phyloP scores from a whole-genome alignment of 2,113 vertebrate species.

The Brachypodius melanocephalos region DNA sequence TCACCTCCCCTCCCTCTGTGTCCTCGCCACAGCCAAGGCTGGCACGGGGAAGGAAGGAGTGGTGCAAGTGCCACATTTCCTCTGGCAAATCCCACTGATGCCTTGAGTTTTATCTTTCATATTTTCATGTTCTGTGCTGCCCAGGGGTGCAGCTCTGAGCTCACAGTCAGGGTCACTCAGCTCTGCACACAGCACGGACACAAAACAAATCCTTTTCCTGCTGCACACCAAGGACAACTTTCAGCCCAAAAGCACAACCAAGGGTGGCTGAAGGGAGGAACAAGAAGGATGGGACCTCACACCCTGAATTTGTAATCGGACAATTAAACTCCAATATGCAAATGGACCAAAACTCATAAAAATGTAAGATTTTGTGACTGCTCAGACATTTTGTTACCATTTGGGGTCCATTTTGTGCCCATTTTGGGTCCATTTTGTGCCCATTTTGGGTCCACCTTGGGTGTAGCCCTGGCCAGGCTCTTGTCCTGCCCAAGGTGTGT shows the following conservation, averaged over 20 bases:
- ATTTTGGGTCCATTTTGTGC: too few species aligned
- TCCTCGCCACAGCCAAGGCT: not conserved
- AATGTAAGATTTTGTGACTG: not conserved
- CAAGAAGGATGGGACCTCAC: not conserved
- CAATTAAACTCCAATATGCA: not conserved
- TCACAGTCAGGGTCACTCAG: not conserved
- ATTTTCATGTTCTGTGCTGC: not conserved
- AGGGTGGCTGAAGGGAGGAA: not conserved
- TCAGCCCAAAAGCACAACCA: not conserved
- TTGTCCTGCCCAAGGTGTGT: not conserved
- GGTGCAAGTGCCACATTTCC: accelerated
- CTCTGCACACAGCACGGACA: not conserved
- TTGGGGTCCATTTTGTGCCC: too few species aligned
- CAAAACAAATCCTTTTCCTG: not conserved
- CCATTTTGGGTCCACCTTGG: not conserved
- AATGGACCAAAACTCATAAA: not conserved
- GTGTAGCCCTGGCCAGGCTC: not conserved
- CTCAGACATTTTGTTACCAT: too few species aligned
- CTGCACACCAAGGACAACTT: not conserved
- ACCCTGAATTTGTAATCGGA: not conserved
- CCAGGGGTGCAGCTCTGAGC: not conserved
- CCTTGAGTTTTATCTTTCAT: not conserved
- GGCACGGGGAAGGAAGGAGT: accelerated
- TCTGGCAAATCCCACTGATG: not conserved
- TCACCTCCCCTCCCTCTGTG: not conserved